Percentiles rank a stretch among this genome's conserved stretches.
phyloP scores from a whole-genome alignment of 2,797 vertebrate genomes.

The Hoplostethus mediterraneus region DNA sequence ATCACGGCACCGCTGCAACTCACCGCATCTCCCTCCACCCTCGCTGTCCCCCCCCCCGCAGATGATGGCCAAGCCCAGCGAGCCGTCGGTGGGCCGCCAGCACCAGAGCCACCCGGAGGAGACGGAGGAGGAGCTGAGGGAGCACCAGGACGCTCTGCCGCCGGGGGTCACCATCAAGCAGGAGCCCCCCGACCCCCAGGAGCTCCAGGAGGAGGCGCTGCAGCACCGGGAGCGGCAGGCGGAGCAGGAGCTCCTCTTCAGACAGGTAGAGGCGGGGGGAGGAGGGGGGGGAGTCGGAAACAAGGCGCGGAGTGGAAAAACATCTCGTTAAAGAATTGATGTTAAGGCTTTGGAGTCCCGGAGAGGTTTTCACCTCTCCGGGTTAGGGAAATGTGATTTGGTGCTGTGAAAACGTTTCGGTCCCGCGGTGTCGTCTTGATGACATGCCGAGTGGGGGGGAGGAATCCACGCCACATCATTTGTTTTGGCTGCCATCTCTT shows the following conservation, averaged over 20 bases:
- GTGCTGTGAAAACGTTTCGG: conserved; percentile 11
- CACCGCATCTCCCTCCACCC: background rate
- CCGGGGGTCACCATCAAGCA: conserved; percentile 92
- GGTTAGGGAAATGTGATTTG: conserved; percentile 29
- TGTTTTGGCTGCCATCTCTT: conserved; percentile 71
- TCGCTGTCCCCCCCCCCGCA: conserved; percentile 53
- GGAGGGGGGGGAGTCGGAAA: background rate
- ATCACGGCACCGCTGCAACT: conserved; percentile 20
- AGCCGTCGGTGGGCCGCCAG: conserved; percentile 89
- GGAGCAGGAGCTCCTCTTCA: conserved; percentile 95
- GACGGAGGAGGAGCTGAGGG: conserved; percentile 96
- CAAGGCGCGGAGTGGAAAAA: background rate
- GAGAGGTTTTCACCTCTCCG: too few relatives aligned
- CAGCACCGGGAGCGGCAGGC: conserved; percentile 83
- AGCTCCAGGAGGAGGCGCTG: conserved; percentile 87
- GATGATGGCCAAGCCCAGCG: conserved; percentile 93
- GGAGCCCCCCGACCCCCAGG: conserved; percentile 89
- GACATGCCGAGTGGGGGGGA: background rate
- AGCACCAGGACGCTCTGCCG: conserved; percentile 90
- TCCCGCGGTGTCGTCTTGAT: conserved; percentile 9
- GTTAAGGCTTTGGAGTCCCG: background rate
- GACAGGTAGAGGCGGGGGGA: conserved; percentile 85
- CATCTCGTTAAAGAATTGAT: conserved; percentile 9
- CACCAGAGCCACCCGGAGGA: conserved; percentile 99
- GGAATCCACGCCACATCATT: conserved; percentile 7